These are phyloP conservation scores for Polymixis flavicincta DNA, from an alignment of 2,888 invertebrate genomes.

Conservation along the genomic window DNA sequence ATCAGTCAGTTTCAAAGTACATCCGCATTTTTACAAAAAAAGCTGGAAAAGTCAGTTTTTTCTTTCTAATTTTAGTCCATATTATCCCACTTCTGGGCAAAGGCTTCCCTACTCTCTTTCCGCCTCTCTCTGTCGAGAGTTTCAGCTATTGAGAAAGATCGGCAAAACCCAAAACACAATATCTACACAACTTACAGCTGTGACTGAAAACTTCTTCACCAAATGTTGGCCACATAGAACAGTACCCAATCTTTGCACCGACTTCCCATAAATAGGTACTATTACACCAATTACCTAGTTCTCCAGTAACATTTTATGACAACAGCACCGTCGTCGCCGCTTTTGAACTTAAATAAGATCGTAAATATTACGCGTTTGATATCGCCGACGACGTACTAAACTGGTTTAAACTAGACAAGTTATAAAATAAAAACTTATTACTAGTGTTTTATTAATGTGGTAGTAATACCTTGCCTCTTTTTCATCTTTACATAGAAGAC, in stretches of 20 bases:
- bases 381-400: constrained; percentile 38
- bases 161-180: no score
- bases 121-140: no score
- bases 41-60: no score
- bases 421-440: not conserved
- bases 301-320: constrained; percentile 50
- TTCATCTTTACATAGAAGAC: not conserved
- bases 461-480: not conserved
- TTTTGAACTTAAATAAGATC: constrained; percentile 49
- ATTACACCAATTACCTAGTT: constrained; percentile 35
- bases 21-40: not conserved
- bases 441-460: not conserved
- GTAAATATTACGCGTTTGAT: constrained; percentile 62
- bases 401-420: not conserved
- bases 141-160: no score
- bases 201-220: not conserved
- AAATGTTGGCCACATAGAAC: constrained; percentile 1
- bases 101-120: no score
- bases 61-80: no score
- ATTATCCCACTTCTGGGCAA: no score
- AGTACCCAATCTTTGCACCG: not conserved
- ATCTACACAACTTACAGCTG: no score
- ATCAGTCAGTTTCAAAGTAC: not conserved
- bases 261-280: constrained; percentile 30
- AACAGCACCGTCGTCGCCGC: constrained; percentile 37